These are phyloP conservation scores for Phataginus tetradactyla DNA, from an alignment of 2,797 vertebrate species.

Conservation along the genomic window DNA sequence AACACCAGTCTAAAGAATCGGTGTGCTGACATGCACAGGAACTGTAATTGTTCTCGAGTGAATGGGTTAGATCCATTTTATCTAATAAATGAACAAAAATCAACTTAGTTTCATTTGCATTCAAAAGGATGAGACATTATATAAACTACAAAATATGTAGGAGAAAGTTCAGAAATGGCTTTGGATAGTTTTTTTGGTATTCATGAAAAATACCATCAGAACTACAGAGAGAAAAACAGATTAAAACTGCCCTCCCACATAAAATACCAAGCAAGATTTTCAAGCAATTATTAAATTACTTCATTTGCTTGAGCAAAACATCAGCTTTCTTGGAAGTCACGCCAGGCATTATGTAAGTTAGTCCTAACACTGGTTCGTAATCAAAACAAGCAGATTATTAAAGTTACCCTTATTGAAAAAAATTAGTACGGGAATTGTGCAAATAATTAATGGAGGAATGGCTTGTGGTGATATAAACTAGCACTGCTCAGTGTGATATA, in stretches of 20 bases:
- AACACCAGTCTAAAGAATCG: background rate
- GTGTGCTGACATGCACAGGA: background rate
- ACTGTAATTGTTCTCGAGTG: background rate
- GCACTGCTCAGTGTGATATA: background rate
- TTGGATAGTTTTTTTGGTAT: conserved; percentile 78
- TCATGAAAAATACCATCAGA: conserved; percentile 84
- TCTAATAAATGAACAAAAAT: conserved; percentile 30
- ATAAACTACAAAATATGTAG: conserved; percentile 72
- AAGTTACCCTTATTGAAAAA: background rate
- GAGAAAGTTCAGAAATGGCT: conserved; percentile 71
- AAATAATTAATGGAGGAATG: background rate
- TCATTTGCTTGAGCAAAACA: conserved; percentile 85
- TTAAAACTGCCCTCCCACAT: conserved; percentile 84
- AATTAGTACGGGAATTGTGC: conserved; percentile 20
- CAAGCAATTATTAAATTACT: conserved; percentile 86
- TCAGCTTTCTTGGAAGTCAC: conserved; percentile 86
- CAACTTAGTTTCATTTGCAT: conserved; percentile 3
- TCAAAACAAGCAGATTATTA: conserved; percentile 46
- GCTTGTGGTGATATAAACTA: background rate
- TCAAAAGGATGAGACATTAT: conserved; percentile 32
- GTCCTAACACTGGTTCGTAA: conserved; percentile 56
- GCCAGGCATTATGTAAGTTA: conserved; percentile 83
- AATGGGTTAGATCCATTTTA: background rate
- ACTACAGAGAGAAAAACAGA: conserved; percentile 70
- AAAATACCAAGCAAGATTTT: conserved; percentile 81